Base-by-base conservation (phyloP, 1,140 invertebrate genomes). In the Tetramorium parvispinum region DNA sequence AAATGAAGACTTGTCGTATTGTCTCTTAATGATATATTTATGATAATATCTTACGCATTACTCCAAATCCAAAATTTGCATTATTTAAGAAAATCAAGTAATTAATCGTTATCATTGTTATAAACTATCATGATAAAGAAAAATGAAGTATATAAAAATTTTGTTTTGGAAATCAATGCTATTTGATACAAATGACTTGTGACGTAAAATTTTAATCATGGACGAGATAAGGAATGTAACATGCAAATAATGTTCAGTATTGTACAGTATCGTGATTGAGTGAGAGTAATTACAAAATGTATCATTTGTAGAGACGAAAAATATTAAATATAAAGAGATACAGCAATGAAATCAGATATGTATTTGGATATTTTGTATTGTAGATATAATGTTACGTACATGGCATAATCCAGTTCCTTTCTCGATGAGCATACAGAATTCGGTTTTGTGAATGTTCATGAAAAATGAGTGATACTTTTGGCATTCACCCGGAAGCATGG, bases 381-480 rank as follows among this genome's bases (percentile, higher is more conserved):
- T 18, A 63, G 5, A 32, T 40, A 1, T 40, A 66, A 65, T 65
- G 10, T n/a, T 75, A 85, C 49, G 8, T 85, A 85, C 70, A 13
- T 85, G 24, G 21, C 82, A 85, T 2, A 57, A 10, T 51, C 57
- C 82, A 37, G 8, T 63, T 61, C 57, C 55, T 1, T 1, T 0
- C 0, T 5, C 10, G 27, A 85, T 63, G 59, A 85, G 37, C 4
- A 57, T 77, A 37, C 82, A 85, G 46, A 85, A 27, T 11, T 77
- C 71, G 0, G 27, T 1, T 8, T 24, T 0, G 6, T 46, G 13
- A 13, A 61, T 6, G 0, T 0, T 3, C 63, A 81, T 81, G 6
- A 53, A n/a, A 2, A 18, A 27, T 40, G 0, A 40, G 5, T 13
- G 59, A 53, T 65, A 63, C 3, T 0, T 8, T 0, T 51, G 40